These are phyloP conservation scores for Eulemur rubriventer DNA, from an alignment of 2,797 vertebrate species.

Conservation along the genomic window DNA sequence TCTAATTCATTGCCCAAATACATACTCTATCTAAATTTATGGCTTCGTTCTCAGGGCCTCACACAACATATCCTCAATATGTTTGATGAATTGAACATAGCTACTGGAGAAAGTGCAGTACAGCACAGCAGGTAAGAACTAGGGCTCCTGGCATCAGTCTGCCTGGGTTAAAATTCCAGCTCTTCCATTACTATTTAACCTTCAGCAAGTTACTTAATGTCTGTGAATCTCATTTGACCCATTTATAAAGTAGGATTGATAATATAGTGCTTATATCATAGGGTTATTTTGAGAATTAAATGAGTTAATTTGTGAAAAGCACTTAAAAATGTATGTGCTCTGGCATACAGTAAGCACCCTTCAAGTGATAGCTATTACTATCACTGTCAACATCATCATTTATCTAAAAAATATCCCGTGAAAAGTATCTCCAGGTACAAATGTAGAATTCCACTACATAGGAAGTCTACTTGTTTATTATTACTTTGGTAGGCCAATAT, in stretches of 20 bases:
- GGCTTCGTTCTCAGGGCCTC: background rate
- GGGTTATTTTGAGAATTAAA: background rate
- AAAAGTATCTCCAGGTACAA: slow-evolving; percentile 15
- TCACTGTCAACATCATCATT: background rate
- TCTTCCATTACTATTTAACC: background rate
- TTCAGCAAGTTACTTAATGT: background rate
- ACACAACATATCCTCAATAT: background rate
- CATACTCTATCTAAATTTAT: background rate
- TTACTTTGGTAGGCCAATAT: background rate
- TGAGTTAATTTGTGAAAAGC: slow-evolving; percentile 3
- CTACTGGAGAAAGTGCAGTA: background rate
- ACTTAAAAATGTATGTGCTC: background rate
- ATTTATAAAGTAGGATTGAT: background rate
- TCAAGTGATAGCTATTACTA: background rate
- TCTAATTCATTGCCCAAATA: background rate
- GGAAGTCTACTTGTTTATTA: background rate
- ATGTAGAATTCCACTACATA: background rate
- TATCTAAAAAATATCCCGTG: background rate
- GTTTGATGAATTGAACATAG: background rate
- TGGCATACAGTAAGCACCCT: background rate
- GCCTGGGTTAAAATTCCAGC: background rate
- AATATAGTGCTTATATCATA: background rate
- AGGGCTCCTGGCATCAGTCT: background rate
- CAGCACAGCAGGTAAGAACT: background rate
- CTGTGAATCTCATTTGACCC: background rate